Conservation (phyloP, 2,888 invertebrate species). For the Acanthosepion lycidas region DNA sequence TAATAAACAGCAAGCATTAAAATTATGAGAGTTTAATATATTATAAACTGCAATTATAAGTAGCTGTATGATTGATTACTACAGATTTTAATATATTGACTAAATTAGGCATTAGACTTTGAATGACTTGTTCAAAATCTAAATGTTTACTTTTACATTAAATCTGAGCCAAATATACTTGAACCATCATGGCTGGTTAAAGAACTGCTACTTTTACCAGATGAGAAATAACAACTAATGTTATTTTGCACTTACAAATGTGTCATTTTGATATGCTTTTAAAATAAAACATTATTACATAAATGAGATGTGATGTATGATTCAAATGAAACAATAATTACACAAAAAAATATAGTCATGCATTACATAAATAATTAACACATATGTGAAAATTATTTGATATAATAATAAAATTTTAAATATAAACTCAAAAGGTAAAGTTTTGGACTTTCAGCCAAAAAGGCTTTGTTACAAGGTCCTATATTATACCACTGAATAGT, state of each 20-base stretch:
- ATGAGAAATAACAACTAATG: not conserved
- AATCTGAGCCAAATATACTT: not conserved
- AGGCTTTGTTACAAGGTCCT: not conserved
- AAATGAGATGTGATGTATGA: not conserved
- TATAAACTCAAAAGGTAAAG: not conserved
- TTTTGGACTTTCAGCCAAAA: not conserved
- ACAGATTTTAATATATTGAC: not conserved
- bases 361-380: not conserved
- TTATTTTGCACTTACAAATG: not conserved
- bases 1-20: not conserved
- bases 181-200: not conserved
- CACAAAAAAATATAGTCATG: not conserved
- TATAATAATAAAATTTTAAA: not conserved
- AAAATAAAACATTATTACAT: not conserved
- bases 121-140: not conserved
- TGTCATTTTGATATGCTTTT: not conserved
- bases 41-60: not conserved
- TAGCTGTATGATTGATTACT: not conserved
- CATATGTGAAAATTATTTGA: not conserved
- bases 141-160: not conserved
- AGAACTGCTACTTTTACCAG: not conserved
- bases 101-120: not conserved
- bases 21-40: not conserved
- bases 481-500: not conserved
- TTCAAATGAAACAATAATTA: not conserved